Evolutionary conservation across 2,113 vertebrate species (phyloP).

Genomic region (Galemys pyrenaicus): DNA sequence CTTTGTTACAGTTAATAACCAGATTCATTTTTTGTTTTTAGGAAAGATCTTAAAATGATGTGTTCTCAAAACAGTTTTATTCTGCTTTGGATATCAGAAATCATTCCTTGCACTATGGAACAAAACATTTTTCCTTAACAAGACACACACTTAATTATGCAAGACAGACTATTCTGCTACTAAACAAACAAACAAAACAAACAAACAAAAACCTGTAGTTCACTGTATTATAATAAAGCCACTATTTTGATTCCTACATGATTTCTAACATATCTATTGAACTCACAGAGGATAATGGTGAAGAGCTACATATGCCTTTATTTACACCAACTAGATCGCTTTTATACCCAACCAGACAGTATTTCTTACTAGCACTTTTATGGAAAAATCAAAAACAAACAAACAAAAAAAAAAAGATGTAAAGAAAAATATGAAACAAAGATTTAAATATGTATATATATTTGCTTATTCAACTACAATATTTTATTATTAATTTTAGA

Average conservation of each 20-base stretch:
- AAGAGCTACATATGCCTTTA: background rate
- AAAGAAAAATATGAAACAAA: background rate
- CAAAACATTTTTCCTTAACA: background rate
- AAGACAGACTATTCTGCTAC: background rate
- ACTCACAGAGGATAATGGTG: background rate
- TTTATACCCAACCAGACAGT: slow-evolving; percentile 29
- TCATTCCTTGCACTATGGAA: background rate
- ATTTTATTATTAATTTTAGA: slow-evolving; percentile 40
- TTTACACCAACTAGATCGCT: background rate
- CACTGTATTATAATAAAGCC: background rate
- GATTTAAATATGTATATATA: background rate
- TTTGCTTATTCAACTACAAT: background rate
- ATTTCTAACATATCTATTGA: background rate
- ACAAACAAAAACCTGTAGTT: background rate
- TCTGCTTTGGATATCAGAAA: background rate
- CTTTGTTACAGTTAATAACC: background rate
- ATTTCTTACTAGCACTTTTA: slow-evolving; percentile 13
- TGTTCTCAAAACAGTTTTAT: background rate
- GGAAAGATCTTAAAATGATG: background rate
- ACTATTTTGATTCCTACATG: background rate
- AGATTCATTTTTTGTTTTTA: background rate
- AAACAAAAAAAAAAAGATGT: background rate
- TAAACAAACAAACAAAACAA: no score
- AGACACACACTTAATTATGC: background rate
- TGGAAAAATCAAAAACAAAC: background rate